Conservation (phyloP, 2,888 invertebrate species). For the Yponomeuta plumbellus region DNA sequence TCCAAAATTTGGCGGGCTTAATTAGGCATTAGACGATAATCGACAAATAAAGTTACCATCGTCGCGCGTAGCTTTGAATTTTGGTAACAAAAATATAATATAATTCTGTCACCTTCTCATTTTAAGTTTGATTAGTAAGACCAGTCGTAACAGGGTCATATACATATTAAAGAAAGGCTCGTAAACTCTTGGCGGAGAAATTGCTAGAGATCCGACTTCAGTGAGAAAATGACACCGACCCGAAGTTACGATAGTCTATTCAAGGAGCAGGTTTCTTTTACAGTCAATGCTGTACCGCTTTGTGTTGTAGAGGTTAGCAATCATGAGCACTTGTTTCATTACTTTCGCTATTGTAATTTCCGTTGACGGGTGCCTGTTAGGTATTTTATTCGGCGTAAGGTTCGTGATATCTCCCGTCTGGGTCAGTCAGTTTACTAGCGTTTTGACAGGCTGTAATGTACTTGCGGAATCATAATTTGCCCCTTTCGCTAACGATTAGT, state of each 20-base stretch:
- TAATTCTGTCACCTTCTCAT: too few relatives aligned
- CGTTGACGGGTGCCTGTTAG: not conserved
- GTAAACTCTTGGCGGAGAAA: not conserved
- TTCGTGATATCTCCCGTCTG: not conserved
- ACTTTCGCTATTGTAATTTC: conserved; percentile 1
- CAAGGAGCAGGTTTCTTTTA: conserved; percentile 1
- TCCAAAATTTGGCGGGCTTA: too few relatives aligned
- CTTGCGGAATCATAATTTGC: not conserved
- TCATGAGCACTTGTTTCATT: conserved; percentile 3
- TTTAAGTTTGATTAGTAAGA: not conserved
- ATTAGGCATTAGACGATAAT: too few relatives aligned
- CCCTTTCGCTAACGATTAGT: not conserved
- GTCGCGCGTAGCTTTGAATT: too few relatives aligned
- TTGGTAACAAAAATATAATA: too few relatives aligned
- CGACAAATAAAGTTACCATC: too few relatives aligned
- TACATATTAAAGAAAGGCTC: not conserved
- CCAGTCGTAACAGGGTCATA: not conserved
- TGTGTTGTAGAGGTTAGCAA: not conserved
- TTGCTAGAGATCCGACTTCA: not conserved
- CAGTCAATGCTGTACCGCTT: not conserved
- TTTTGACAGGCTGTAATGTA: not conserved
- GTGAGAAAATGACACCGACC: not conserved
- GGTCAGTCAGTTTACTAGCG: not conserved
- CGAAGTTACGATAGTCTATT: not conserved
- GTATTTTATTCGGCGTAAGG: not conserved